Conservation (phyloP, 2,888 invertebrate genomes). For the Perizoma flavofasciatum region DNA sequence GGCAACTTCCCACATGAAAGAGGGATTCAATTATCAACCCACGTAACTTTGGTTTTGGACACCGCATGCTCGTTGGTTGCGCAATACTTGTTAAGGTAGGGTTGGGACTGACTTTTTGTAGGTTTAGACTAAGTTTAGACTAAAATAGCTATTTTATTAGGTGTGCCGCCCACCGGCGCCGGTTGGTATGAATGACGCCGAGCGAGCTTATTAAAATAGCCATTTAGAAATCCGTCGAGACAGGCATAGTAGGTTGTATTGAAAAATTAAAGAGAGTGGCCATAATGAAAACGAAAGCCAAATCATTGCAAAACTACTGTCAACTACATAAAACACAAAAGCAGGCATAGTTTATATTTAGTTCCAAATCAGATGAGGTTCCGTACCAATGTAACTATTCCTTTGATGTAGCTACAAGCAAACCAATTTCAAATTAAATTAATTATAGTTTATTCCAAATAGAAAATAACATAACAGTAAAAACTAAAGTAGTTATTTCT, state of each 20-base stretch:
- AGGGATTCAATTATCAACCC: slow-evolving; percentile 27
- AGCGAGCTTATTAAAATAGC: too few relatives aligned
- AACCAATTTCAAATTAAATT: slow-evolving; percentile 27
- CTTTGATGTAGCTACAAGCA: slow-evolving; percentile 25
- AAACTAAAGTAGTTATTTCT: too few relatives aligned
- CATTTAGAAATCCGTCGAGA: too few relatives aligned
- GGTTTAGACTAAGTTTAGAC: slow-evolving; percentile 2
- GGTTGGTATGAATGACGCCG: too few relatives aligned
- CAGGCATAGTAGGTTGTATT: too few relatives aligned
- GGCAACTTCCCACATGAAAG: slow-evolving; percentile 27
- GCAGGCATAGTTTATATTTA: background rate
- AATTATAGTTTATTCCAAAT: too few relatives aligned
- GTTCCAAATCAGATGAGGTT: slow-evolving; percentile 7
- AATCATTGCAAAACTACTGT: too few relatives aligned
- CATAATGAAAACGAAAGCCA: too few relatives aligned
- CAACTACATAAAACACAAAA: too few relatives aligned
- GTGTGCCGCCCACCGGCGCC: background rate
- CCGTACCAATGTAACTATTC: slow-evolving; percentile 21
- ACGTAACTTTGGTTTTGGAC: slow-evolving; percentile 26
- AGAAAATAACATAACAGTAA: too few relatives aligned
- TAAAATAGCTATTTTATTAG: slow-evolving; percentile 12
- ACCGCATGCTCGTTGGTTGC: slow-evolving; percentile 21
- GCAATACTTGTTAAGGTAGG: slow-evolving; percentile 16
- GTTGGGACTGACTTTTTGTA: slow-evolving; percentile 8
- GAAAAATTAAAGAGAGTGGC: too few relatives aligned